Evolutionary conservation across 2,888 invertebrate species (phyloP).

Genomic region (Anarsia innoxiella): DNA sequence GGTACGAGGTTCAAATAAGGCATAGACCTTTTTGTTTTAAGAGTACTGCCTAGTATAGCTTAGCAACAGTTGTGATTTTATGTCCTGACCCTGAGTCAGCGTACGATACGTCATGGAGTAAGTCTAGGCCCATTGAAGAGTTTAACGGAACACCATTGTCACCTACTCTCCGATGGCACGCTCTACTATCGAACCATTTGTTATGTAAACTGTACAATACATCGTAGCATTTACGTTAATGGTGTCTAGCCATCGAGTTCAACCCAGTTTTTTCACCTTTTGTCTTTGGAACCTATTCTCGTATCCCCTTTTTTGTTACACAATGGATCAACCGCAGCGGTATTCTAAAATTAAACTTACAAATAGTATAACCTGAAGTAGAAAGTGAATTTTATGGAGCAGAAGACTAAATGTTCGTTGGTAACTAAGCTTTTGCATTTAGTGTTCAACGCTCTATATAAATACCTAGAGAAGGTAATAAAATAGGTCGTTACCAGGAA

Average conservation of each 20-base stretch:
- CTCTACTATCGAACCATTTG: constrained; percentile 46
- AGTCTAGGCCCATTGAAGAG: constrained; percentile 30
- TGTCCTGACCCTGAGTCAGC: constrained; percentile 22
- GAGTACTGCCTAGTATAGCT: constrained; percentile 21
- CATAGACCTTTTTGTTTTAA: too few species aligned
- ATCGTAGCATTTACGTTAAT: constrained; percentile 39
- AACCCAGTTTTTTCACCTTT: constrained; percentile 30
- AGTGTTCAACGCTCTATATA: too few species aligned
- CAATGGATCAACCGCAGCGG: constrained; percentile 5
- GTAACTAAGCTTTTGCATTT: too few species aligned
- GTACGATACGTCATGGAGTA: constrained; percentile 21
- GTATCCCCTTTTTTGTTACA: constrained; percentile 7
- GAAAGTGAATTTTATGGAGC: too few species aligned
- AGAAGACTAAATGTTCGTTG: too few species aligned
- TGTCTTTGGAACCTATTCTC: constrained; percentile 20
- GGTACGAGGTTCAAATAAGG: too few species aligned
- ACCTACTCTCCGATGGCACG: constrained; percentile 28
- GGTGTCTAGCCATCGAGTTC: constrained; percentile 32
- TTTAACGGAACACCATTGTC: constrained; percentile 44
- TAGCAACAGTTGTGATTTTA: constrained; percentile 22
- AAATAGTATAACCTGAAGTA: too few species aligned
- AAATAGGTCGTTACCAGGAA: too few species aligned
- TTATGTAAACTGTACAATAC: constrained; percentile 56
- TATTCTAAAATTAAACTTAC: too few species aligned
- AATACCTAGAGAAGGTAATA: too few species aligned